A percentile compares a stretch with the other conserved stretches of the same genome.
phyloP scores from a whole-genome alignment of 2,888 invertebrate genomes.

The Pseudococcus jackbeardsleyi region DNA sequence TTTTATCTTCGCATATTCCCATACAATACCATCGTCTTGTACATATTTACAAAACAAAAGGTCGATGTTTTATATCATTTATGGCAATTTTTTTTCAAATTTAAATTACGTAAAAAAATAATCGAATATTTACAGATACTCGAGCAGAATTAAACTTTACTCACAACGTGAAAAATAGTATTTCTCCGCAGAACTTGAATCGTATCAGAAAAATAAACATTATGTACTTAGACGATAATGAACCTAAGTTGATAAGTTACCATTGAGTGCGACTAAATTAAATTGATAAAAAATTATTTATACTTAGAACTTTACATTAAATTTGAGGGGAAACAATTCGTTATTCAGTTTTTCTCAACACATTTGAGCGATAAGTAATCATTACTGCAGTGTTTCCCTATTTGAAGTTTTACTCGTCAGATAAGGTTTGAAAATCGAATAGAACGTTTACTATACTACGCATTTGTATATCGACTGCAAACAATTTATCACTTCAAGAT shows the following conservation, averaged over 20 bases:
- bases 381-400: too few species aligned
- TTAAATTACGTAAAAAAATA: not conserved
- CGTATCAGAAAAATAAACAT: not conserved
- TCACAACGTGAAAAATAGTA: not conserved
- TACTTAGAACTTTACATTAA: not conserved
- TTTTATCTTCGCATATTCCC: conserved; percentile 22
- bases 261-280: not conserved
- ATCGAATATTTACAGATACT: not conserved
- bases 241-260: not conserved
- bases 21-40: not conserved
- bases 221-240: not conserved
- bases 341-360: not conserved
- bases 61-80: not conserved
- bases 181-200: not conserved
- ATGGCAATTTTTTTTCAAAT: not conserved
- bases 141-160: not conserved
- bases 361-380: not conserved
- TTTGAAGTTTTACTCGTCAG: not conserved
- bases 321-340: not conserved
- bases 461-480: too few species aligned
- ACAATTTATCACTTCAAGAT: too few species aligned
- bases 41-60: conserved; percentile 20
- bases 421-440: too few species aligned
- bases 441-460: too few species aligned
- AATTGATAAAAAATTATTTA: not conserved